Base-by-base conservation (phyloP, 2,888 invertebrate species). In the Leptogaster cylindrica region DNA sequence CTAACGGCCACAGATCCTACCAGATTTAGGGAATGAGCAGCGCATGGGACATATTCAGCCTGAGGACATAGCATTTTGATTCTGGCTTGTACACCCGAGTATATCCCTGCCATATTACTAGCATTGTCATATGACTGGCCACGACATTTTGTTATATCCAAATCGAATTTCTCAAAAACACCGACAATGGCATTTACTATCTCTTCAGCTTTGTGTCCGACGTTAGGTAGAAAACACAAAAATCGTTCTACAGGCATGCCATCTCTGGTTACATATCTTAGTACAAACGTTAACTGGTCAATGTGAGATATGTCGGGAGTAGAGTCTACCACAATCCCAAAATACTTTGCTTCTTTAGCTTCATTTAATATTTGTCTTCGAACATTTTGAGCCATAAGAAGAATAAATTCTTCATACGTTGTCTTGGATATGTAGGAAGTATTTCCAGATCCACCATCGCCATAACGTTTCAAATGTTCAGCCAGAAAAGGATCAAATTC, bases 281-380 rank as follows among this genome's bases (percentile, higher is more conserved):
- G 18, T 20, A 52, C 33, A 31, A 52, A 20, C 28, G 52, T 52
- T 52, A 52, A 28, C 18, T 52, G 52, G 18, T 52, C 52, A 52
- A 31, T 52, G 33, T 52, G 52, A 31, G 28, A 31, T 16, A 31
- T 33, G 33, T 52, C 52, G 20, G 33, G 52, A 16, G 52, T 52
- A 33, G 52, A 52, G 31, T 52, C 52, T 20, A 52, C 52, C 33
- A 31, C 20, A 52, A 52, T 18, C 25, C 28, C 31, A 52, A 51
- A 51, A 27, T 51, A 51, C 12, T 27, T 27, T 27, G 51, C 51
- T 12, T 23, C 20, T 27, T 27, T 51, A 27, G 28, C 28, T 12
- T 51, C 51, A 12, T 51, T 28, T 14, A 51, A 12, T 27, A 51
- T 51, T 10, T 25, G 28, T 51, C 6, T 51, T 27, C 23, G 7